These are phyloP conservation scores for Caranx melampygus DNA, from an alignment of 2,113 vertebrate species.

Conservation along the genomic window DNA sequence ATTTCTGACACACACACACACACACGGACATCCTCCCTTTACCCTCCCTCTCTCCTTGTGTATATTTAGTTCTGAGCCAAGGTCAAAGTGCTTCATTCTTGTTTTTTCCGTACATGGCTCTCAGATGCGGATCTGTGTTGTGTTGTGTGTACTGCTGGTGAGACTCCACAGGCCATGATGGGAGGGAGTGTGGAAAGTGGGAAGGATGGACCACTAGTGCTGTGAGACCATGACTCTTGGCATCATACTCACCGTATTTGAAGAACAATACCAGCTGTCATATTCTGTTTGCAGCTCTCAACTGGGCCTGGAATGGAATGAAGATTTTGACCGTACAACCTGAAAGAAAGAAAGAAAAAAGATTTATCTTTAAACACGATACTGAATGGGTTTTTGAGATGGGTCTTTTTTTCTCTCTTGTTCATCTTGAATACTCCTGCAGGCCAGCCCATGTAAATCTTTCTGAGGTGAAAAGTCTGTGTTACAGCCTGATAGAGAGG, in stretches of 20 bases:
- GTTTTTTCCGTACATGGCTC: slow-evolving; percentile 59
- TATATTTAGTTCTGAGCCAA: slow-evolving; percentile 67
- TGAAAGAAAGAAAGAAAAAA: not conserved
- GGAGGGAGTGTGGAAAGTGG: slow-evolving; percentile 15
- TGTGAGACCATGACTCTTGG: not conserved
- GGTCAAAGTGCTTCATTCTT: slow-evolving; percentile 51
- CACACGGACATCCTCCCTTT: slow-evolving; percentile 39
- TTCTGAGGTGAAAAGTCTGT: slow-evolving; percentile 1
- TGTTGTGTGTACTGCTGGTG: slow-evolving; percentile 44
- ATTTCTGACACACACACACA: slow-evolving; percentile 17
- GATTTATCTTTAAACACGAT: not conserved
- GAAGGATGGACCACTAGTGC: not conserved
- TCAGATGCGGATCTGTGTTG: slow-evolving; percentile 55
- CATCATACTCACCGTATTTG: not conserved
- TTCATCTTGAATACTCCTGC: slow-evolving; percentile 11
- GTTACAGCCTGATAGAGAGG: not conserved
- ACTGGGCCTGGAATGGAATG: not conserved
- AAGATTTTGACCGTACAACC: not conserved
- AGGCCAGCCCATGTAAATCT: slow-evolving; percentile 1
- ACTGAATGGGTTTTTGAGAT: not conserved
- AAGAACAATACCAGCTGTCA: not conserved
- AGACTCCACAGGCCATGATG: slow-evolving; percentile 12
- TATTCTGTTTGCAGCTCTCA: not conserved
- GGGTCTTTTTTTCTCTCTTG: not conserved
- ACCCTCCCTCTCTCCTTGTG: slow-evolving; percentile 20